Evolutionary conservation across 2,113 vertebrate species (phyloP).

Genomic region (Indri indri): DNA sequence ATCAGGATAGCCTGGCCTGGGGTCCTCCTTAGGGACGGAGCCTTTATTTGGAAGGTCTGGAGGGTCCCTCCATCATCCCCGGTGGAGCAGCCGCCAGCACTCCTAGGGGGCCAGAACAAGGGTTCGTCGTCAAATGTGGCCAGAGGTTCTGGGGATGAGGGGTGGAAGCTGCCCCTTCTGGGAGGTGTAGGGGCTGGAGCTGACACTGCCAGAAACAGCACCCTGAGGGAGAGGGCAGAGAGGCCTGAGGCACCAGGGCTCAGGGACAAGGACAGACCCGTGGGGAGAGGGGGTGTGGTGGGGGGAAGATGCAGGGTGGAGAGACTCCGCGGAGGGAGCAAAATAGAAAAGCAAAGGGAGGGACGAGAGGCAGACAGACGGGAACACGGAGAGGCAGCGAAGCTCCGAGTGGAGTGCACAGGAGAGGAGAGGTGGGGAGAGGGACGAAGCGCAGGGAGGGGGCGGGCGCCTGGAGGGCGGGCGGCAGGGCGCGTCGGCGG

Average conservation of each 20-base stretch:
- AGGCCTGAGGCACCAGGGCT: background rate
- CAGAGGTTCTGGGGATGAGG: background rate
- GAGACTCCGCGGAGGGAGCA: slow-evolving; percentile 45
- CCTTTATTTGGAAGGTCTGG: background rate
- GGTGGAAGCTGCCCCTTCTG: background rate
- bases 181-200: background rate
- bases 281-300: slow-evolving; percentile 17
- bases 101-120: background rate
- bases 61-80: background rate
- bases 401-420: background rate
- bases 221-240: background rate
- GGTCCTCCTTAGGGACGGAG: background rate
- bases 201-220: background rate
- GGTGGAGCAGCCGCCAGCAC: background rate
- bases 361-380: slow-evolving; percentile 37
- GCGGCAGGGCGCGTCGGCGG: slow-evolving; percentile 24
- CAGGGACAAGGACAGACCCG: background rate
- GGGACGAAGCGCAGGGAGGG: background rate
- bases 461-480: background rate
- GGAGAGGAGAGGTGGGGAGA: slow-evolving; percentile 51
- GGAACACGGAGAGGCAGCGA: slow-evolving; percentile 8
- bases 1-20: background rate
- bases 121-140: background rate
- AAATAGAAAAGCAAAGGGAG: slow-evolving; percentile 40
- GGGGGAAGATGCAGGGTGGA: slow-evolving; percentile 6